Conservation (phyloP, 2,113 vertebrate genomes). For the Psilopogon haemacephalus region DNA sequence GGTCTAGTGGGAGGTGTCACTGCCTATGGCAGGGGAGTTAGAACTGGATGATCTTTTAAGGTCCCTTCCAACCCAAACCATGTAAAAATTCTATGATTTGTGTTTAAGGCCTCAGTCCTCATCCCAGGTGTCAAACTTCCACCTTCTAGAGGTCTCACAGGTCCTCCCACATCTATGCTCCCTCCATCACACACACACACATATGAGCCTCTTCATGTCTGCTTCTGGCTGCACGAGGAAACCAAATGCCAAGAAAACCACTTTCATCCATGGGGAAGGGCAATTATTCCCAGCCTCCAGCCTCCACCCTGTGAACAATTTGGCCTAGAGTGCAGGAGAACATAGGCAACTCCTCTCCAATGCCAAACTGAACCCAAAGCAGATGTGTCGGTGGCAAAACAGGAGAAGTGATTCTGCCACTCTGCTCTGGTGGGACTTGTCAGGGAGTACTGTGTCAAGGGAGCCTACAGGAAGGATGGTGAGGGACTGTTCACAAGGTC, state of each 20-base stretch:
- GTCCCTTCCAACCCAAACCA: no score
- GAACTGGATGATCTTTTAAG: no score
- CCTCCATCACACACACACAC: accelerated
- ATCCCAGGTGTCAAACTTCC: neutral
- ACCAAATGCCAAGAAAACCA: neutral
- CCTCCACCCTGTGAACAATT: accelerated
- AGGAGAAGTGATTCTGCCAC: no score
- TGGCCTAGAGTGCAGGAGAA: no score
- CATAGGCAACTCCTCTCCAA: neutral
- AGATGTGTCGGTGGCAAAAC: no score
- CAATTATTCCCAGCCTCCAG: no score
- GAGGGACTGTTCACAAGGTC: no score
- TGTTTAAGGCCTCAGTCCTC: neutral
- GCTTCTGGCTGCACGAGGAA: neutral
- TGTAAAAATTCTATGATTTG: neutral
- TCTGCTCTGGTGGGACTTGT: no score
- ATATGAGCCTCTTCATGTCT: neutral
- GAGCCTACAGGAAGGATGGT: no score
- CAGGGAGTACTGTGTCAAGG: no score
- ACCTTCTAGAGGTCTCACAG: neutral
- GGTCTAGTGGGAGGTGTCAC: no score
- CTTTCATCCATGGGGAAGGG: accelerated
- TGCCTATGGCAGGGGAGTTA: no score
- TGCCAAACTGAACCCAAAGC: neutral
- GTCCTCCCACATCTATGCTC: neutral